Evolutionary conservation across 1,140 invertebrate species (phyloP).

Genomic region (Wiebesia pumilae): DNA sequence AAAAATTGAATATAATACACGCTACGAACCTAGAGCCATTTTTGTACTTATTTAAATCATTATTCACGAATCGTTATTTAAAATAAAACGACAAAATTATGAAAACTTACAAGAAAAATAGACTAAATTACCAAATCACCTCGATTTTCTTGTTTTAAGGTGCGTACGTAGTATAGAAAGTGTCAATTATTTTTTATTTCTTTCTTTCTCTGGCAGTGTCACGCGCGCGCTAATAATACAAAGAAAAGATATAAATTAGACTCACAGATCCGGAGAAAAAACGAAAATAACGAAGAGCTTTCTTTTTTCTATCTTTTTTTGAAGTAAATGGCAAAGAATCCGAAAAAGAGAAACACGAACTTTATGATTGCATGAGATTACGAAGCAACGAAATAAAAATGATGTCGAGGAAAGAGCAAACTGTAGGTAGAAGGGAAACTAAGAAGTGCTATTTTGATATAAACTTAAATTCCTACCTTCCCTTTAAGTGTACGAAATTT

Average conservation of each 20-base stretch:
- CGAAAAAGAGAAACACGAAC: not conserved
- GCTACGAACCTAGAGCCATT: no score
- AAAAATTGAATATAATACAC: no score
- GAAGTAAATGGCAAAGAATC: not conserved
- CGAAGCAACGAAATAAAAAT: no score
- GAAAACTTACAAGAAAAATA: no score
- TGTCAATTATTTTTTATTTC: not conserved
- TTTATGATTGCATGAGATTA: not conserved
- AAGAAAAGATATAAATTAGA: not conserved
- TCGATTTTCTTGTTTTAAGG: not conserved
- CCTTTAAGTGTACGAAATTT: no score
- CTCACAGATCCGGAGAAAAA: not conserved
- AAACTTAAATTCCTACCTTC: no score
- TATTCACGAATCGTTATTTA: no score
- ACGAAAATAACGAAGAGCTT: not conserved
- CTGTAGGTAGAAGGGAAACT: no score
- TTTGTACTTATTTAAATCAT: no score
- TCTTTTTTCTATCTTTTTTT: not conserved
- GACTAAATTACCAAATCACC: not conserved
- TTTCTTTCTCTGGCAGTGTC: not conserved
- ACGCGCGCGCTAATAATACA: not conserved
- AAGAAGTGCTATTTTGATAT: no score
- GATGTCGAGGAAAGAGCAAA: no score
- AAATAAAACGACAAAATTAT: no score
- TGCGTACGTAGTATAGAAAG: not conserved